Evolutionary conservation across 2,888 invertebrate genomes (phyloP), one percentile per base, ranked within the genome.

Genomic region (Scaptomyza polygonia): DNA sequence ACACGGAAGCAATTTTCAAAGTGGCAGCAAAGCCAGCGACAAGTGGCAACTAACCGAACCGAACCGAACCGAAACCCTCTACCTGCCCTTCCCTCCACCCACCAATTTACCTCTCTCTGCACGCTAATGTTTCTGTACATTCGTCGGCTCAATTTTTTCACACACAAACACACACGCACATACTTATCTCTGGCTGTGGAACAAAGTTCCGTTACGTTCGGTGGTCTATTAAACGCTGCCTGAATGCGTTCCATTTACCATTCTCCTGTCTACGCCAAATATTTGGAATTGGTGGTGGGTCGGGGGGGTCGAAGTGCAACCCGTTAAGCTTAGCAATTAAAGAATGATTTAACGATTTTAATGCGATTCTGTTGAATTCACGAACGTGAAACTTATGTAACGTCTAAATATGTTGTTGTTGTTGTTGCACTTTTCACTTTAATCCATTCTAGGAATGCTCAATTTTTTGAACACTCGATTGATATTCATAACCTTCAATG

Each of bases 1-100:
- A 86, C 83, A 86, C 84, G 88, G 84, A 83, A 87, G 86, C 86
- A 87, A 73, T 75, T 86, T 74, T 57, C 67, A 44, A 57, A 56
- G 61, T 71, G 64, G 32, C 67, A 76, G 67, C 76, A 58, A 62
- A 52, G 43, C 55, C 76, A 67, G 72, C 77, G 74, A 67, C 73
- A 76, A 72, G 72, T 65, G 72, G 73, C 73, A 65, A 52, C 56
- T 57, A 62, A 51, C 43, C 32, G 45, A 18, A 34, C 32, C 36
- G 6, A 34, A 2, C 21, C 21, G 3, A 21, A n/a, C n/a, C n/a
- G n/a, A n/a, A n/a, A 2, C 18, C n/a, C 18, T 7, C 18, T 34
- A 21, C 4, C 30, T 9, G 5, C 12, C 30, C 9, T 11, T 30
- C 11, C 16, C 8, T 8, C 9, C 2, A 6, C 36, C 9, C 9